Conservation (phyloP, 2,797 vertebrate genomes). For the Hydrolagus colliei region DNA sequence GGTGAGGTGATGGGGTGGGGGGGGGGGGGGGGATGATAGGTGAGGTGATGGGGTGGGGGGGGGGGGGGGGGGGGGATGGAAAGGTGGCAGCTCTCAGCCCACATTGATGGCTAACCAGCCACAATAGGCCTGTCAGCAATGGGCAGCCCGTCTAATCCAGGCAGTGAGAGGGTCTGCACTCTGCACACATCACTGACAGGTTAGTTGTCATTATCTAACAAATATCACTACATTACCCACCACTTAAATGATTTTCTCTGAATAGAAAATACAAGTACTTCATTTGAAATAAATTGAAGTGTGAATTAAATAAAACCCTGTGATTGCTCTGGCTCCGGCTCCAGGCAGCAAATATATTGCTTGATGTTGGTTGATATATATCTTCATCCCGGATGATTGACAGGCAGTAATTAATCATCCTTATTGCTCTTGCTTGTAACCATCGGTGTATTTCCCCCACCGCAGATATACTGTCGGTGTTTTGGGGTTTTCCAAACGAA, state of each 20-base stretch:
- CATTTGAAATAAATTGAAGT: conserved; percentile 27
- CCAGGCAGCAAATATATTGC: conserved; percentile 66
- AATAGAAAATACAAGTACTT: conserved; percentile 31
- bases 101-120: conserved; percentile 69
- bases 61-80: conserved; percentile 45
- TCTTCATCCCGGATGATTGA: conserved; percentile 72
- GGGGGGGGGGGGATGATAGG: conserved; percentile 66
- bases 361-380: conserved; percentile 61
- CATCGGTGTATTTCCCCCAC: conserved; percentile 65
- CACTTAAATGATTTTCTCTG: conserved; percentile 30
- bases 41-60: conserved; percentile 42
- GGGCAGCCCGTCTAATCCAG: conserved; percentile 56
- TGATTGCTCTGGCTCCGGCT: conserved; percentile 63
- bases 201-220: conserved; percentile 12
- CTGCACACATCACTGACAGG: conserved; percentile 22
- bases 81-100: conserved; percentile 65
- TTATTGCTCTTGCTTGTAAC: conserved; percentile 61
- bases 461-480: conserved; percentile 55
- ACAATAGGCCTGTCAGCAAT: conserved; percentile 64
- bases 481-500: background rate
- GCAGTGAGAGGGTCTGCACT: conserved; percentile 58
- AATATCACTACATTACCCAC: conserved; percentile 26
- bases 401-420: conserved; percentile 72
- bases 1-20: conserved; percentile 54
- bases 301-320: conserved; percentile 63